Conservation (phyloP, 2,888 invertebrate genomes). For the Hypselothyrea guttata region DNA sequence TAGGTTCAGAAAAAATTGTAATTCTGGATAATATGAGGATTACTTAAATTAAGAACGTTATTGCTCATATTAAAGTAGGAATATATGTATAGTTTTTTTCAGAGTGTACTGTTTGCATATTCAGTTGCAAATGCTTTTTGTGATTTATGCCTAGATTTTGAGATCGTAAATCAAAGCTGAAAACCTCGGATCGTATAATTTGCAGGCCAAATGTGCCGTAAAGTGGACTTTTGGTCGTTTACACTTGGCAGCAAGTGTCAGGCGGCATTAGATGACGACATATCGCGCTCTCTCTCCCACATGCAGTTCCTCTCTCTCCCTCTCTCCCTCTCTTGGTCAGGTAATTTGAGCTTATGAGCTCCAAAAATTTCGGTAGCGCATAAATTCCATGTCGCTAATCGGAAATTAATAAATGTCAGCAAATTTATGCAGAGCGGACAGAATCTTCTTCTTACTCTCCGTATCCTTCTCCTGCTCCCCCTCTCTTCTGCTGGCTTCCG, state of each 20-base stretch:
- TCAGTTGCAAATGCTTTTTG: conserved; percentile 23
- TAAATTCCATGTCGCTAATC: conserved; percentile 75
- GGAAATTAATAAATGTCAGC: conserved; percentile 64
- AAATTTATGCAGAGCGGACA: conserved; percentile 21
- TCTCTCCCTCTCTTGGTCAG: background rate
- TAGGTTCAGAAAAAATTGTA: too few species aligned
- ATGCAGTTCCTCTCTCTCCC: conserved; percentile 15
- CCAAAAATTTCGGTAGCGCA: conserved; percentile 63
- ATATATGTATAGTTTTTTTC: too few species aligned
- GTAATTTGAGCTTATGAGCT: conserved; percentile 47
- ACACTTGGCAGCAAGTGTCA: conserved; percentile 75
- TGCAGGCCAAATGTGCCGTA: conserved; percentile 47
- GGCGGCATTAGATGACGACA: conserved; percentile 62
- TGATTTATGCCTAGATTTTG: too few species aligned
- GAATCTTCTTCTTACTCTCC: too few species aligned
- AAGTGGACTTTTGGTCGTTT: conserved; percentile 48
- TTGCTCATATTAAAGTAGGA: too few species aligned
- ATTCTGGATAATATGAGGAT: too few species aligned
- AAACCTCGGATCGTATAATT: background rate
- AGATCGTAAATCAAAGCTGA: conserved; percentile 45
- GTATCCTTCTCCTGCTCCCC: background rate
- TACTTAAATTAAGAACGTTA: too few species aligned
- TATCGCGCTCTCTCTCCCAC: too few species aligned
- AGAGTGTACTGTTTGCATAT: too few species aligned
- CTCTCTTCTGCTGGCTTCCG: conserved; percentile 35